Conservation (phyloP, 2,797 vertebrate genomes). For the Rhabdomys pumilio region DNA sequence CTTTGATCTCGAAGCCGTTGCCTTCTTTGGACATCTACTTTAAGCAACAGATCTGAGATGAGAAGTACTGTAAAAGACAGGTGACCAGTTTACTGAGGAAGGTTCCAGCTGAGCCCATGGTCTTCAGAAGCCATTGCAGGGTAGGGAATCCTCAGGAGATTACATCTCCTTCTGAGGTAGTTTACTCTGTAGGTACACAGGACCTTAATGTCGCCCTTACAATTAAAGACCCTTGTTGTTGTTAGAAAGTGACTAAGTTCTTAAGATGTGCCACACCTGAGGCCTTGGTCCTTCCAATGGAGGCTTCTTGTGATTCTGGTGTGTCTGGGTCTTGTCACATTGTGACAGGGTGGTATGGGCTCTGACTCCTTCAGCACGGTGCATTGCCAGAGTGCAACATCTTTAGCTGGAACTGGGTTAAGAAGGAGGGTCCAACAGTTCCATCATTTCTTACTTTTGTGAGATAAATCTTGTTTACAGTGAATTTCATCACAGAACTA, state of each 20-base stretch:
- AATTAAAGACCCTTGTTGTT: not conserved
- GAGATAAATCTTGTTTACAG: not conserved
- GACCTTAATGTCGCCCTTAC: not conserved
- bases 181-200: not conserved
- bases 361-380: not conserved
- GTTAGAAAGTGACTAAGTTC: not conserved
- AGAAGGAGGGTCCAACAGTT: not conserved
- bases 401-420: not conserved
- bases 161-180: not conserved
- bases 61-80: constrained; percentile 50
- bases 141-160: not conserved
- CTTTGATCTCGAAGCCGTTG: constrained; percentile 23
- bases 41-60: not conserved
- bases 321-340: not conserved
- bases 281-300: not conserved
- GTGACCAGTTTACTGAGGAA: not conserved
- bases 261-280: not conserved
- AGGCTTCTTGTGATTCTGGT: not conserved
- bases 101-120: not conserved
- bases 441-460: not conserved
- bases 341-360: not conserved
- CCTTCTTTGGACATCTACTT: not conserved
- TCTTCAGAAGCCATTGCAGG: not conserved
- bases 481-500: not conserved
- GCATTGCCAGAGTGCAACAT: not conserved